Evolutionary conservation across 1,140 invertebrate species (phyloP), one percentile per base, ranked within the genome.

Genomic region (Nautilus pompilius): DNA sequence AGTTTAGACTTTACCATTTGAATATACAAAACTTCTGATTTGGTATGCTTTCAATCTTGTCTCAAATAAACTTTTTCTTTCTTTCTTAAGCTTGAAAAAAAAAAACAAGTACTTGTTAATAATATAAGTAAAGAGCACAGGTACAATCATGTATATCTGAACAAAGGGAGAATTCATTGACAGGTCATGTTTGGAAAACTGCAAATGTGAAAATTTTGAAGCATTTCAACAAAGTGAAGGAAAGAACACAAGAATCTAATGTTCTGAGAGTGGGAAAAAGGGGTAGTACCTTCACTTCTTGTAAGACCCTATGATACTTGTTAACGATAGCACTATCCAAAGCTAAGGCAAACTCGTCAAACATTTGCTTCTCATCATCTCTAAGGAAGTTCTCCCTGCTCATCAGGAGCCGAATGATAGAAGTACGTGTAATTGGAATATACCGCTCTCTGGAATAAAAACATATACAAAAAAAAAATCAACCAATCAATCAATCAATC

Each of bases 341-440:
- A 17, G 73, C 63, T 24, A 74, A 29, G 13, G 79, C 74, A 69
- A 82, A 82, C 53, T 73, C 67, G 33, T 75, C 72, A 73, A 79
- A 81, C 5, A 62, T 59, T 62, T 75, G 75, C 46, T 68, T 69
- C 58, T 81, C 80, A 24, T 71, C 64, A 5, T 69, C 67, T 17
- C 65, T 78, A 10, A 82, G 65, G n/a, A 78, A 71, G 8, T 72
- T 61, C 59, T 73, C 65, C 45, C 80, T 72, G 58, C 76, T 63
- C 54, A 82, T 58, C 17, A 82, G 58, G 55, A 72, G 66, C 1
- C 76, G 68, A 6, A 81, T 69, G 2, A 80, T 34, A 10, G 80
- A 77, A 22, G 60, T 63, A 29, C 79, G 60, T 10, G 78, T 82
- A 2, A 82, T 70, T 3, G 79, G 79, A 58, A 82, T 82, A 59